A percentile compares a stretch with the other conserved stretches of the same genome.
Conservation (phyloP, 2,888 invertebrate genomes). For the Digitonthophagus gazella region DNA sequence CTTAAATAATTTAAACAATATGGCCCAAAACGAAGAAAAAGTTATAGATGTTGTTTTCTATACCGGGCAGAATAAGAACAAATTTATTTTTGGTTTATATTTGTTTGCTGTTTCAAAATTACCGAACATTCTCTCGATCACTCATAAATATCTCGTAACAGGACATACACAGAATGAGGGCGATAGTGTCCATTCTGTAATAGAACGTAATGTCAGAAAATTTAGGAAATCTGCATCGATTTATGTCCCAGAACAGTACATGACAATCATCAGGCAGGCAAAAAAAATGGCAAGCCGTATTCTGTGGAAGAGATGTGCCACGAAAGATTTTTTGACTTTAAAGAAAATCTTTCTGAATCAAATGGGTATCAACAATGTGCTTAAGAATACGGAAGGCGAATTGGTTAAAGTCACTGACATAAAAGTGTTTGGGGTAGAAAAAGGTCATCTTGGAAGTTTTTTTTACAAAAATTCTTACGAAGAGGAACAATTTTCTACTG, state of each 20-base stretch:
- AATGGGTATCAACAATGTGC: neutral
- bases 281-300: constrained; percentile 1
- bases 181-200: constrained; percentile 20
- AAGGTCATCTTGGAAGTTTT: neutral
- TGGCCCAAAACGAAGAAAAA: neutral
- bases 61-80: constrained; percentile 38
- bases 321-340: constrained; percentile 27
- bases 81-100: constrained; percentile 32
- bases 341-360: constrained; percentile 19
- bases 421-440: constrained; percentile 3
- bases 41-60: constrained; percentile 28
- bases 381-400: too few relatives aligned
- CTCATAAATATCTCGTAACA: constrained; percentile 13
- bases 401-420: neutral
- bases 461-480: too few relatives aligned
- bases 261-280: neutral
- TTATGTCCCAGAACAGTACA: constrained; percentile 26
- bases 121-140: constrained; percentile 31
- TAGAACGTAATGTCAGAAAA: constrained; percentile 23
- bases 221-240: constrained; percentile 27
- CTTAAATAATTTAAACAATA: constrained; percentile 16
- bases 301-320: too few relatives aligned
- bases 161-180: constrained; percentile 22
- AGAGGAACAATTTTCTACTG: too few relatives aligned
- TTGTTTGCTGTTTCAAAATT: constrained; percentile 29